These are phyloP conservation scores for Darevskia nairensis DNA, from an alignment of 2,797 vertebrate species.

Conservation along the genomic window DNA sequence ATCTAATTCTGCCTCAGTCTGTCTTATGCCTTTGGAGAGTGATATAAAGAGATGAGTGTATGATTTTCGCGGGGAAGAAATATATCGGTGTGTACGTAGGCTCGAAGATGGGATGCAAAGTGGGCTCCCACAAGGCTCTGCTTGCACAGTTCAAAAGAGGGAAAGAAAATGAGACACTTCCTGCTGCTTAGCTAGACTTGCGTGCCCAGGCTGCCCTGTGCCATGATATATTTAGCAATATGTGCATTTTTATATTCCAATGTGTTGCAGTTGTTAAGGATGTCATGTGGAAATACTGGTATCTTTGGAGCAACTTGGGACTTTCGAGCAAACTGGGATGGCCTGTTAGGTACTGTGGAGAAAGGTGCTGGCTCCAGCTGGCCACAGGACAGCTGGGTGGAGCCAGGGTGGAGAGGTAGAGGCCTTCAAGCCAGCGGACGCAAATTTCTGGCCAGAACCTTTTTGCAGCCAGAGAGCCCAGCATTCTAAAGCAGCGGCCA, in stretches of 20 bases:
- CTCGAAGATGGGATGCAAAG: constrained; percentile 51
- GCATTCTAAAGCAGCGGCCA: no score
- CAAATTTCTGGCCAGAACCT: not conserved
- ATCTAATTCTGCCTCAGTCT: constrained; percentile 29
- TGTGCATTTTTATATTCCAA: not conserved
- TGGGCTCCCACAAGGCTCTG: constrained; percentile 42
- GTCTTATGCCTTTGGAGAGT: constrained; percentile 2
- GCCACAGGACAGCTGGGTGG: not conserved
- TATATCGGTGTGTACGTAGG: not conserved
- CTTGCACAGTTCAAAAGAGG: constrained; percentile 45
- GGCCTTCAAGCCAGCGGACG: not conserved
- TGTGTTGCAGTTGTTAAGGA: not conserved
- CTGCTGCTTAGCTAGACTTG: constrained; percentile 1
- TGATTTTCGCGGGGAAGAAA: fast-evolving
- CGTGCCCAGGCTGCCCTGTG: fast-evolving
- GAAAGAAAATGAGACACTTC: not conserved
- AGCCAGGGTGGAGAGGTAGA: not conserved
- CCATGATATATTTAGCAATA: not conserved
- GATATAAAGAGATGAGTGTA: not conserved
- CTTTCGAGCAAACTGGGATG: not conserved
- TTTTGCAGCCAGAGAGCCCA: not conserved
- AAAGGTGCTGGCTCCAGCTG: not conserved
- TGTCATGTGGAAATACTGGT: not conserved
- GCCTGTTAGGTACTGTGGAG: not conserved
- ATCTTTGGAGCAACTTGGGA: not conserved